Conservation (phyloP, 2,797 vertebrate species). For the Meda fulgida region DNA sequence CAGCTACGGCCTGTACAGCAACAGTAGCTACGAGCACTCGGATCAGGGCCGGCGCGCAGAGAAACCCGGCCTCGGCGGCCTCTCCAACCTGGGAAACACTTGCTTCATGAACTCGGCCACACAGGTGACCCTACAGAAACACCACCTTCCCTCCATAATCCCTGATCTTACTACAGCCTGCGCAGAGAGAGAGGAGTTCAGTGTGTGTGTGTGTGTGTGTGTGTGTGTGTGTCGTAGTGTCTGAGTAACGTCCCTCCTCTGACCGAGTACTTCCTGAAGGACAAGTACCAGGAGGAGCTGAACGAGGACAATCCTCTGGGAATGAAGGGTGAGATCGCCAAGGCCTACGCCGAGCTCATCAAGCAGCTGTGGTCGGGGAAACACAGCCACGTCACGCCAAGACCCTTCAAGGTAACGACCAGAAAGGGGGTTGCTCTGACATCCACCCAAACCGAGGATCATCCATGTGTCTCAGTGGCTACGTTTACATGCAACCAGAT, state of each 20-base stretch:
- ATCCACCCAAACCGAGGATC: background rate
- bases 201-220: conserved; percentile 6
- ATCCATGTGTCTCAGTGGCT: too few species aligned
- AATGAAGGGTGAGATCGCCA: conserved; percentile 98
- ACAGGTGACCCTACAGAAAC: conserved; percentile 79
- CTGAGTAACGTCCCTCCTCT: conserved; percentile 96
- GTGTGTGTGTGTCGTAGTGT: conserved; percentile 80
- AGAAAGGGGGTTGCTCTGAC: background rate
- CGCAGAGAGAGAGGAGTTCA: background rate
- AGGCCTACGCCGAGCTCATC: conserved; percentile 92
- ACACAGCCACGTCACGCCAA: conserved; percentile 94
- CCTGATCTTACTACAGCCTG: background rate
- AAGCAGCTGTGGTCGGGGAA: conserved; percentile 98
- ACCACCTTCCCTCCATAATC: background rate
- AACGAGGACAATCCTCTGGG: conserved; percentile 98
- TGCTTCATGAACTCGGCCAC: conserved; percentile 99
- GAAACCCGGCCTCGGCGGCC: conserved; percentile 93
- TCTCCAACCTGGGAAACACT: conserved; percentile 98
- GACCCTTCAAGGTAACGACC: conserved; percentile 91
- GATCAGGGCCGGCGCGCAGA: conserved; percentile 93
- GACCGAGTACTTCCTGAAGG: conserved; percentile 96
- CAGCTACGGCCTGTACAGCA: conserved; percentile 94
- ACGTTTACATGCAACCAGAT: too few species aligned
- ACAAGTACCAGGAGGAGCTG: conserved; percentile 94
- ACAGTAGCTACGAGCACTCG: conserved; percentile 89